phyloP scores from a whole-genome alignment of 2,888 invertebrate genomes.

The Melanotus villosus region DNA sequence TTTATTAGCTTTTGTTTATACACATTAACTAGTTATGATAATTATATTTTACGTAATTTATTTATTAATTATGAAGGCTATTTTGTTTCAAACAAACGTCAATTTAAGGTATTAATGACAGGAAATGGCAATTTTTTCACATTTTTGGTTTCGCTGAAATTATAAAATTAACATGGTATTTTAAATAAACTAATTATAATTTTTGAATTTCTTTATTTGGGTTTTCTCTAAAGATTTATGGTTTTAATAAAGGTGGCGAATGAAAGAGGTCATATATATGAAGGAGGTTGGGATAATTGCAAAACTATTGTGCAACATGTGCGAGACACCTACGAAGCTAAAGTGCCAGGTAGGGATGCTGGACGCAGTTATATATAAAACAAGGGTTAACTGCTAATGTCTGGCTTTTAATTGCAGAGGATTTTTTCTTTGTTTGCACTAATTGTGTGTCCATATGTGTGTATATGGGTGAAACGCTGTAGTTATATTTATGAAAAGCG shows the following conservation, averaged over 20 bases:
- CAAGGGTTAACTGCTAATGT: constrained; percentile 60
- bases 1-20: constrained; percentile 21
- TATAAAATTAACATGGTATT: too few species aligned
- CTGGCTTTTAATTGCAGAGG: constrained; percentile 64
- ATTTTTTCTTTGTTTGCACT: constrained; percentile 63
- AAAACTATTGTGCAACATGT: constrained; percentile 69
- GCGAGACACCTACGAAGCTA: constrained; percentile 56
- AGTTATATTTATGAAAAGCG: too few species aligned
- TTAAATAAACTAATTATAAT: too few species aligned
- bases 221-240: constrained; percentile 32
- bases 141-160: too few species aligned
- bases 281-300: constrained; percentile 65
- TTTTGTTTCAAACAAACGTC: background rate
- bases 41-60: background rate
- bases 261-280: constrained; percentile 43
- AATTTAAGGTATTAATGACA: background rate
- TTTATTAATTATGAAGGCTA: background rate
- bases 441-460: constrained; percentile 42
- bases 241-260: constrained; percentile 40
- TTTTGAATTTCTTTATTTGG: background rate
- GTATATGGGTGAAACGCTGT: background rate
- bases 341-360: constrained; percentile 46
- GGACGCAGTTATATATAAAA: constrained; percentile 56
- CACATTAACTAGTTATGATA: constrained; percentile 17
- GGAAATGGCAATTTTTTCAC: background rate